Evolutionary conservation across 2,113 vertebrate species (phyloP).

Genomic region (Thomomys bottae): DNA sequence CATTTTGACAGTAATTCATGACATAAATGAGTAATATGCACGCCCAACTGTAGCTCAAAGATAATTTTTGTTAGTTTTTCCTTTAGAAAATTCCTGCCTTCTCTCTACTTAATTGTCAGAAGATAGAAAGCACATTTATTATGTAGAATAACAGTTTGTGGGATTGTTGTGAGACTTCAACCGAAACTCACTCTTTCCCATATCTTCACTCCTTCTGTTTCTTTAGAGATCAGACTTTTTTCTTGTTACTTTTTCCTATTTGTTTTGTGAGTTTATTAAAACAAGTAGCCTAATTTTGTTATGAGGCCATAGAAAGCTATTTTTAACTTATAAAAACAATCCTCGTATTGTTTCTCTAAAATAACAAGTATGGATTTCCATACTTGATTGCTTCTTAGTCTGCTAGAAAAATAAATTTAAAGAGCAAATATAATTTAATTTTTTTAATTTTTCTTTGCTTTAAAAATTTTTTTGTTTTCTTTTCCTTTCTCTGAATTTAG

Average conservation of each 20-base stretch:
- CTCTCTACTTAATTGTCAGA: slow-evolving; percentile 22
- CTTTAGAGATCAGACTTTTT: background rate
- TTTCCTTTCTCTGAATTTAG: no score
- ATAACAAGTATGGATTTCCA: background rate
- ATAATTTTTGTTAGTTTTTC: slow-evolving; percentile 75
- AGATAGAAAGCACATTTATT: background rate
- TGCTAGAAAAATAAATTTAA: background rate
- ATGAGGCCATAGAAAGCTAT: background rate
- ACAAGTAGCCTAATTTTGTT: slow-evolving; percentile 19
- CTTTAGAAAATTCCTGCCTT: slow-evolving; percentile 8
- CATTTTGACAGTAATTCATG: slow-evolving; percentile 59
- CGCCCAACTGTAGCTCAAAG: slow-evolving; percentile 75
- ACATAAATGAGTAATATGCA: slow-evolving; percentile 40
- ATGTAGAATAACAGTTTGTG: slow-evolving; percentile 9
- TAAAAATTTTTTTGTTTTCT: no score
- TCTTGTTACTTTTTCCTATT: background rate
- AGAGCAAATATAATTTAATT: background rate
- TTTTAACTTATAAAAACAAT: slow-evolving; percentile 5
- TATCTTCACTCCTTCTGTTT: background rate
- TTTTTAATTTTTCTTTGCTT: no score
- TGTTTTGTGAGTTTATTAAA: slow-evolving; percentile 19
- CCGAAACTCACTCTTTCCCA: background rate
- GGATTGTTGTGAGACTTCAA: slow-evolving; percentile 3
- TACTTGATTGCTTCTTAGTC: background rate
- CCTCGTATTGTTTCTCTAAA: slow-evolving; percentile 16